phyloP scores from a whole-genome alignment of 2,797 vertebrate genomes.

The Acanthopagrus latus region DNA sequence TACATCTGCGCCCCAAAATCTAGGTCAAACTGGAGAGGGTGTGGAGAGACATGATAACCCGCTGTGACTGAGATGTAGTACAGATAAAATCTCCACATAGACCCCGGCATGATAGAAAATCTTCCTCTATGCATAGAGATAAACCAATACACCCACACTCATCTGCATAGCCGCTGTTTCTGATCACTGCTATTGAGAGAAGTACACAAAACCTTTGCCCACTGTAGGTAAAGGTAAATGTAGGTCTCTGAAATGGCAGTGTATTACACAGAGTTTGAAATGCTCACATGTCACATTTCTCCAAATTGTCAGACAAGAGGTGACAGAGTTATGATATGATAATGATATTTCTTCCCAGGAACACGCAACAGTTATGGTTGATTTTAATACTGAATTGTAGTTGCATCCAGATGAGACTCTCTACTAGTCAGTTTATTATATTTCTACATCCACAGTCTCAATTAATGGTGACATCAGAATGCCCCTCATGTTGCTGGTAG shows the following conservation, averaged over 20 bases:
- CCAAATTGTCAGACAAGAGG: constrained; percentile 30
- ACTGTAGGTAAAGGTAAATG: constrained; percentile 22
- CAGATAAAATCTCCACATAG: constrained; percentile 72
- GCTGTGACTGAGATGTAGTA: constrained; percentile 73
- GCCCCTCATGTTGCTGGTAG: background rate
- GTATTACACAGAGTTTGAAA: constrained; percentile 12
- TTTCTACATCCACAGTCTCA: background rate
- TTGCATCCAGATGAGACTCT: background rate
- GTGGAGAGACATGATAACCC: constrained; percentile 66
- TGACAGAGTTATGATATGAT: constrained; percentile 2
- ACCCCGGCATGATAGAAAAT: constrained; percentile 62
- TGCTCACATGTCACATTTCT: constrained; percentile 25
- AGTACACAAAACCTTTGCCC: constrained; percentile 24
- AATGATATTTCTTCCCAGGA: constrained; percentile 15
- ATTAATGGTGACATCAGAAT: background rate
- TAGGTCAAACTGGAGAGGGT: constrained; percentile 70
- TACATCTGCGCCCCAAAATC: constrained; percentile 70
- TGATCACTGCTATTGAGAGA: constrained; percentile 19
- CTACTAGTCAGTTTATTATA: background rate
- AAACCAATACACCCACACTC: constrained; percentile 54
- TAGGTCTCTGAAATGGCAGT: background rate
- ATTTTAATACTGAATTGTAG: constrained; percentile 19
- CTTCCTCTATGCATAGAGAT: constrained; percentile 43
- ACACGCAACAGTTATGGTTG: background rate
- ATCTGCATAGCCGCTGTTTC: constrained; percentile 53